Percentiles rank a stretch among this genome's conserved stretches.
Conservation (phyloP, 2,888 invertebrate species). For the Pseudococcus jackbeardsleyi region DNA sequence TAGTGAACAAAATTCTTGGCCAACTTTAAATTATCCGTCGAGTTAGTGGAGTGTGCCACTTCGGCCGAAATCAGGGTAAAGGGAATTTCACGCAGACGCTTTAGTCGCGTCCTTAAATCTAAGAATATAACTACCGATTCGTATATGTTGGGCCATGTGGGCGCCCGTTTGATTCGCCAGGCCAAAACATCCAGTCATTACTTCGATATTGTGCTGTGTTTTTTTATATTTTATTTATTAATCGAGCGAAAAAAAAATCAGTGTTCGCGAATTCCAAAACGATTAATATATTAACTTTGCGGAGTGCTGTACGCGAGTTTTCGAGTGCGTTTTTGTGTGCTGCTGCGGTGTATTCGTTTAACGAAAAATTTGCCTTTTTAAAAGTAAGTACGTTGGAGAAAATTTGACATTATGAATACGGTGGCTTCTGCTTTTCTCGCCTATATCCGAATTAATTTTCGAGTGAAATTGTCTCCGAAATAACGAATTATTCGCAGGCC, state of each 20-base stretch:
- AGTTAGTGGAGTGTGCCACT: constrained; percentile 46
- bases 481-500: not conserved
- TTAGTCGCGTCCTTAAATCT: constrained; percentile 56
- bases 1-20: constrained; percentile 49
- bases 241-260: not conserved
- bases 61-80: constrained; percentile 50
- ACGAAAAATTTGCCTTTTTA: constrained; percentile 29
- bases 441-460: not conserved
- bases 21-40: constrained; percentile 53
- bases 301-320: not conserved
- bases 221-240: constrained; percentile 24
- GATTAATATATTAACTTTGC: not conserved
- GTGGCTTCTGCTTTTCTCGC: not conserved
- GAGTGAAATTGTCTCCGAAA: not conserved
- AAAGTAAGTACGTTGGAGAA: not conserved
- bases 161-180: constrained; percentile 64
- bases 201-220: constrained; percentile 32
- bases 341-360: constrained; percentile 33
- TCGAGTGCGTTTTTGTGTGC: not conserved
- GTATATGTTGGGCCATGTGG: constrained; percentile 64
- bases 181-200: constrained; percentile 63
- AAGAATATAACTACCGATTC: constrained; percentile 62
- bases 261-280: constrained; percentile 48
- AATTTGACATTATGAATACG: not conserved
- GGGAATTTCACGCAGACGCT: constrained; percentile 48